phyloP scores from a whole-genome alignment of 2,888 invertebrate species.

The Epirrita christyi region DNA sequence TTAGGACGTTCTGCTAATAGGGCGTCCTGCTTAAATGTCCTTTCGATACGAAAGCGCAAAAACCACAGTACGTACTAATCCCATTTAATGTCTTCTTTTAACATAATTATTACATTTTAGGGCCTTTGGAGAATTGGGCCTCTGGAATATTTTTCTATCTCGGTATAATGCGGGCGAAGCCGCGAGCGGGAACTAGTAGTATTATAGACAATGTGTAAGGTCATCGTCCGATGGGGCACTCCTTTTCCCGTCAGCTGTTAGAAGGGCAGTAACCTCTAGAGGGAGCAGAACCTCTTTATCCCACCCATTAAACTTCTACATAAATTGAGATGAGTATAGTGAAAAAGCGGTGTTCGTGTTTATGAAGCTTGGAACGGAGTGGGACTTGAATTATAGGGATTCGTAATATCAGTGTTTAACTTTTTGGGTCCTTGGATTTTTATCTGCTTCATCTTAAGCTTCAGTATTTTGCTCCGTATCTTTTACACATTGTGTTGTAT shows the following conservation, averaged over 20 bases:
- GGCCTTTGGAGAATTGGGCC: too few relatives aligned
- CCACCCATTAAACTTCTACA: constrained; percentile 43
- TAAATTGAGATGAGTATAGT: constrained; percentile 42
- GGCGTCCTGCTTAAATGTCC: too few relatives aligned
- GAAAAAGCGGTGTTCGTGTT: constrained; percentile 25
- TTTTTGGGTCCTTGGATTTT: neutral
- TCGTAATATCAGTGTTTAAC: neutral
- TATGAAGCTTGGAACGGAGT: constrained; percentile 17
- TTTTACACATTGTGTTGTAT: too few relatives aligned
- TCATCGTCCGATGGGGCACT: constrained; percentile 61
- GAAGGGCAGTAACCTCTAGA: constrained; percentile 62
- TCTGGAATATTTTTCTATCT: too few relatives aligned
- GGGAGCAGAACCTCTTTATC: constrained; percentile 44
- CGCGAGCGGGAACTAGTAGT: too few relatives aligned
- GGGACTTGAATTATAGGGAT: constrained; percentile 1
- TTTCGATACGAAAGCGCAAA: too few relatives aligned
- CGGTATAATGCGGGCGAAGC: too few relatives aligned
- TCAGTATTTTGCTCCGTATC: neutral
- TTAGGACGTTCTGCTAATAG: too few relatives aligned
- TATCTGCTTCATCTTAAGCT: neutral
- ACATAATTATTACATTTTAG: too few relatives aligned
- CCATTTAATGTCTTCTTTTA: too few relatives aligned
- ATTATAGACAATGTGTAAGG: constrained; percentile 43
- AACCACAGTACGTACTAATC: too few relatives aligned
- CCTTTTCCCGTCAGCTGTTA: constrained; percentile 71